These are phyloP conservation scores for Polypterus bichir DNA, from an alignment of 2,113 vertebrate species.

Conservation along the genomic window DNA sequence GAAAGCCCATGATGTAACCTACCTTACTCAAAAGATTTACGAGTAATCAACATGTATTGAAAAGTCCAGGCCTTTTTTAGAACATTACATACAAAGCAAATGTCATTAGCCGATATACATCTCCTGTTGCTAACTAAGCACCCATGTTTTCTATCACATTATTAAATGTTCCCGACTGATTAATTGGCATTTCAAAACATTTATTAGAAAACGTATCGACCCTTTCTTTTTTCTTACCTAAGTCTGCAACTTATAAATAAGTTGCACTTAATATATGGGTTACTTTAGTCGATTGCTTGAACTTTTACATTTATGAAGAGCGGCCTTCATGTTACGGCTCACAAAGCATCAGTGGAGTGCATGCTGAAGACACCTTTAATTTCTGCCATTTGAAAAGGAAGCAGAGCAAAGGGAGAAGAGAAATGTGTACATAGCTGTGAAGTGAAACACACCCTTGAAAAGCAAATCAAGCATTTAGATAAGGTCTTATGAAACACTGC, in stretches of 20 bases:
- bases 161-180: conserved; percentile 34
- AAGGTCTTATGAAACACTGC: no score
- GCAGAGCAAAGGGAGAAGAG: no score
- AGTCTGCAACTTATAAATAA: conserved; percentile 3
- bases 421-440: no score
- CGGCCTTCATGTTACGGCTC: no score
- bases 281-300: neutral
- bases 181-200: conserved; percentile 37
- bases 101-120: conserved; percentile 22
- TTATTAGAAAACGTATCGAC: conserved; percentile 36
- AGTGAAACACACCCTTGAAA: no score
- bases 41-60: conserved; percentile 59
- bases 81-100: conserved; percentile 34
- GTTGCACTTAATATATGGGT: neutral
- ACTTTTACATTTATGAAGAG: no score
- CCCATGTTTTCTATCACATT: conserved; percentile 26
- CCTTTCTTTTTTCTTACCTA: conserved; percentile 15
- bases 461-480: no score
- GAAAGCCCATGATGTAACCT: conserved; percentile 53
- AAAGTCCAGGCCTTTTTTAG: conserved; percentile 39
- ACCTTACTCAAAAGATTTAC: conserved; percentile 51
- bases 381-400: no score
- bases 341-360: no score
- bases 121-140: conserved; percentile 30
- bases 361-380: no score